phyloP scores from a whole-genome alignment of 2,113 vertebrate genomes.

The Clinocottus analis region DNA sequence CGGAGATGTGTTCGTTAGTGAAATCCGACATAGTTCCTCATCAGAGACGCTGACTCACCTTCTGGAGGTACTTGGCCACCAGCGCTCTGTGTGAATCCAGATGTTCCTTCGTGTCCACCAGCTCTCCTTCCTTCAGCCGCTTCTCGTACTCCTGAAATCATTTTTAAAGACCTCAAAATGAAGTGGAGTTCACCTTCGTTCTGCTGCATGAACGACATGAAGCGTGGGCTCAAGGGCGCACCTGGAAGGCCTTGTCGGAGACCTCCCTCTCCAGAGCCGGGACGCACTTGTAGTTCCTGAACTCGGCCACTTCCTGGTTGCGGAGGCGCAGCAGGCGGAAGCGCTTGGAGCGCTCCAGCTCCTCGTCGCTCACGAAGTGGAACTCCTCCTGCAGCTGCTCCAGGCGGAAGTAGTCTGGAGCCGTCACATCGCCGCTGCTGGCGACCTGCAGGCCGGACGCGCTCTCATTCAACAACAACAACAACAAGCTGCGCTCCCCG shows the following conservation, averaged over 20 bases:
- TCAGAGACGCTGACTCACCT: slow-evolving; percentile 78
- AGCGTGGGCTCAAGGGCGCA: slow-evolving; percentile 7
- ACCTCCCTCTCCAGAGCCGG: slow-evolving; percentile 91
- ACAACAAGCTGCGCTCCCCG: no score
- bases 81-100: slow-evolving; percentile 89
- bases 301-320: slow-evolving; percentile 89
- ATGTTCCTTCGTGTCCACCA: slow-evolving; percentile 88
- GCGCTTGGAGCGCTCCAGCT: slow-evolving; percentile 88
- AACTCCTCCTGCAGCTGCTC: slow-evolving; percentile 97
- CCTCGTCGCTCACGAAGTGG: slow-evolving; percentile 92
- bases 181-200: background rate
- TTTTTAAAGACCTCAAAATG: background rate
- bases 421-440: slow-evolving; percentile 85
- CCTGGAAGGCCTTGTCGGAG: slow-evolving; percentile 92
- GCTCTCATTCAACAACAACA: no score
- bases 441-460: slow-evolving; percentile 82
- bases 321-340: slow-evolving; percentile 90
- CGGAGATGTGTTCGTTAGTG: no score
- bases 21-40: no score
- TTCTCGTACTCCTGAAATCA: slow-evolving; percentile 91
- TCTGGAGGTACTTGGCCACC: slow-evolving; percentile 93
- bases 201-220: background rate
- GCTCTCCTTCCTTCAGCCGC: slow-evolving; percentile 86
- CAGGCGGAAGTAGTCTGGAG: slow-evolving; percentile 91
- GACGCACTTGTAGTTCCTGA: slow-evolving; percentile 90